Percentiles rank a stretch among this genome's conserved stretches.
These are phyloP conservation scores for Enteromius afrohamiltoni DNA, from an alignment of 2,797 vertebrate species.

Conservation along the genomic window DNA sequence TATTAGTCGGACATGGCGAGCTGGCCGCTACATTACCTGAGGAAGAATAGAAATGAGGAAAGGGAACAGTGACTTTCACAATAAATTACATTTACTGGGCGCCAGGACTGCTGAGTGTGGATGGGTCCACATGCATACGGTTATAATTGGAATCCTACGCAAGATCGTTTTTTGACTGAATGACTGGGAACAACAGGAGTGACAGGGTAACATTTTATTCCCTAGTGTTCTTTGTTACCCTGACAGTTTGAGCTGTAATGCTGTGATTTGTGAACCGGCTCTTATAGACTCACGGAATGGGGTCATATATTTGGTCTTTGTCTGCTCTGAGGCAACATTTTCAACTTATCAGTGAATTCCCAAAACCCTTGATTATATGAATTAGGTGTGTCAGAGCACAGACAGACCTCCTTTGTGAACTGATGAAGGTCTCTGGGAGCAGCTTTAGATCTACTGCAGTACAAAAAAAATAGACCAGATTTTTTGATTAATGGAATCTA, in stretches of 20 bases:
- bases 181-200: constrained; percentile 54
- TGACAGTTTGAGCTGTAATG: constrained; percentile 22
- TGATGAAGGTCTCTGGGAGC: constrained; percentile 9
- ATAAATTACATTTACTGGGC: constrained; percentile 57
- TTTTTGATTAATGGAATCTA: constrained; percentile 21
- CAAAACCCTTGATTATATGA: constrained; percentile 29
- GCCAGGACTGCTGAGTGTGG: constrained; percentile 15
- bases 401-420: constrained; percentile 2
- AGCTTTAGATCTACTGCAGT: constrained; percentile 13
- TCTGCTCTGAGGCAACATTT: constrained; percentile 20
- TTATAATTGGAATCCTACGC: constrained; percentile 62
- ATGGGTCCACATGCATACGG: constrained; percentile 34
- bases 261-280: constrained; percentile 31
- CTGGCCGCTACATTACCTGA: constrained; percentile 45
- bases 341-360: constrained; percentile 28
- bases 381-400: neutral
- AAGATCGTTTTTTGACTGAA: constrained; percentile 49
- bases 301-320: constrained; percentile 30
- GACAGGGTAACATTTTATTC: constrained; percentile 53
- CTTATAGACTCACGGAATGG: constrained; percentile 17
- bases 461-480: constrained; percentile 1
- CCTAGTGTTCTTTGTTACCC: constrained; percentile 33
- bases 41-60: constrained; percentile 52
- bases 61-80: constrained; percentile 53
- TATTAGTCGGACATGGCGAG: constrained; percentile 52